A percentile compares a stretch with the other conserved stretches of the same genome.
Conservation (phyloP, 2,888 invertebrate species). For the Homarus gammarus region DNA sequence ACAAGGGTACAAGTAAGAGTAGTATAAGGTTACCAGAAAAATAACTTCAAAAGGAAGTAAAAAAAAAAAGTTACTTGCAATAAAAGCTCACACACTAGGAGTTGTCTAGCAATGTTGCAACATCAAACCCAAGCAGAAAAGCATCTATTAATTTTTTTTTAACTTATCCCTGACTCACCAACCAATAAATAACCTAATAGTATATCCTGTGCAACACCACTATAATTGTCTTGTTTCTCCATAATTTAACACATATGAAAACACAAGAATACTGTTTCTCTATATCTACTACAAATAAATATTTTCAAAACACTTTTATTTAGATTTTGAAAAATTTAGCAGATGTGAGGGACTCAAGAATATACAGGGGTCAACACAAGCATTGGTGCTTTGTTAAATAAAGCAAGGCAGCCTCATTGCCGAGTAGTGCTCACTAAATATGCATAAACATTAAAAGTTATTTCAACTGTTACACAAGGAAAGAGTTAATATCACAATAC, state of each 20-base stretch:
- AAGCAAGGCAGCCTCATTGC: background rate
- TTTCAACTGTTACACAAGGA: background rate
- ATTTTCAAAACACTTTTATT: too few relatives aligned
- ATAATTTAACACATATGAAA: too few relatives aligned
- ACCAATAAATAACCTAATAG: background rate
- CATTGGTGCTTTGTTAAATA: background rate
- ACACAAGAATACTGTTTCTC: too few relatives aligned
- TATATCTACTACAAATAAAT: too few relatives aligned
- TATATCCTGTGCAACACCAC: background rate
- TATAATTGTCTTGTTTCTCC: background rate
- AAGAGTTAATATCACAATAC: background rate
- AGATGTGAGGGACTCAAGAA: background rate
- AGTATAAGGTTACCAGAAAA: too few relatives aligned
- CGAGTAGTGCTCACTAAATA: constrained; percentile 13
- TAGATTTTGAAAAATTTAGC: background rate
- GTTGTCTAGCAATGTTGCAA: background rate
- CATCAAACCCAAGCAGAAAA: background rate
- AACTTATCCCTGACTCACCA: too few relatives aligned
- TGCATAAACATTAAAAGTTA: background rate
- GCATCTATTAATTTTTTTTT: background rate
- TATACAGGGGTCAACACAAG: background rate
- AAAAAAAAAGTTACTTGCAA: too few relatives aligned
- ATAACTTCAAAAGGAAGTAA: too few relatives aligned
- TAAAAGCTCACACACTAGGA: background rate
- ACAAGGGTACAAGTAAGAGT: too few relatives aligned